A percentile compares a stretch with the other conserved stretches of the same genome.
Evolutionary conservation across 2,113 vertebrate genomes (phyloP).

Genomic region (Lethenteron camtschaticum): DNA sequence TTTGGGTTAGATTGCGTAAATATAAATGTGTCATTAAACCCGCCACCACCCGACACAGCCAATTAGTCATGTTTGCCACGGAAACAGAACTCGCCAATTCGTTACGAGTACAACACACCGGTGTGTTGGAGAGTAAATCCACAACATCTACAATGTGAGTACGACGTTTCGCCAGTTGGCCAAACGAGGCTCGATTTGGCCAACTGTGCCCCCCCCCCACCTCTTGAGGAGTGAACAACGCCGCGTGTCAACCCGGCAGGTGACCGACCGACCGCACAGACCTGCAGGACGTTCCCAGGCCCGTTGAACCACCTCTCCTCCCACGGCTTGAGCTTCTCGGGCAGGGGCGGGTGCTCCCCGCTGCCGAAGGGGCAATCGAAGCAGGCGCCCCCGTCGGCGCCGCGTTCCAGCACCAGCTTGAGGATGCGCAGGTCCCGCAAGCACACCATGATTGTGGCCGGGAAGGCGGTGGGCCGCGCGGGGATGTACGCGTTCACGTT

Average conservation of each 20-base stretch:
- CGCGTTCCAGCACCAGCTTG: slow-evolving; percentile 44
- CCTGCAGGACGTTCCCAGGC: slow-evolving; percentile 10
- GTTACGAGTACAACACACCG: too few relatives aligned
- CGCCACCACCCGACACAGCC: too few relatives aligned
- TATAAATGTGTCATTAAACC: too few relatives aligned
- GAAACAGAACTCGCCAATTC: too few relatives aligned
- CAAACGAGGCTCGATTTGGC: background rate
- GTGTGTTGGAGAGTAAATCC: too few relatives aligned
- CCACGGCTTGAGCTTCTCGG: slow-evolving; percentile 12
- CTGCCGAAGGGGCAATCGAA: slow-evolving; percentile 47
- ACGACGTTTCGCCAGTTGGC: background rate
- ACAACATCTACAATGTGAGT: background rate
- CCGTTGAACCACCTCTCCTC: slow-evolving; percentile 16
- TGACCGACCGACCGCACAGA: background rate
- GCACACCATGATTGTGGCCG: slow-evolving; percentile 51
- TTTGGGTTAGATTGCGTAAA: too few relatives aligned
- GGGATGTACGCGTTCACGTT: slow-evolving; percentile 37
- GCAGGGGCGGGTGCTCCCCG: slow-evolving; percentile 30
- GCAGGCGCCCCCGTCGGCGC: slow-evolving; percentile 45
- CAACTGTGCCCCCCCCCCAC: background rate
- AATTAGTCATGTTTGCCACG: too few relatives aligned
- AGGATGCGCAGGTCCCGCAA: slow-evolving; percentile 30
- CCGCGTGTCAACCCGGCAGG: background rate
- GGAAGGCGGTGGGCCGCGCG: slow-evolving; percentile 45
- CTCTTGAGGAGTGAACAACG: background rate